phyloP scores from a whole-genome alignment of 2,888 invertebrate species.

The Smittia sp. region DNA sequence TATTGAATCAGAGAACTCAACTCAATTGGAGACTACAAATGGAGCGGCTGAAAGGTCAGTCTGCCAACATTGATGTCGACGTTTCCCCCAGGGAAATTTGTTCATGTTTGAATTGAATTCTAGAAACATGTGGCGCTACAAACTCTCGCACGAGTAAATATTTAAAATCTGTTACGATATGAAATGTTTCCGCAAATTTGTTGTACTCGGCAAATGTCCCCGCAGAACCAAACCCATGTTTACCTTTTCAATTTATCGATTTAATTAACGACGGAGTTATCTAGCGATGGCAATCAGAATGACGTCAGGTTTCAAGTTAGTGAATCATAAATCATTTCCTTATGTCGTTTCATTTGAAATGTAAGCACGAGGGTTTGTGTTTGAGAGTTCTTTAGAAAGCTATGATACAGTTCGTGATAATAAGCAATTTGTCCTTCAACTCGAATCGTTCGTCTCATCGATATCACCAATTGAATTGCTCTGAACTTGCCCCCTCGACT shows the following conservation, averaged over 20 bases:
- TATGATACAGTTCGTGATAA: background rate
- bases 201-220: background rate
- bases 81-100: background rate
- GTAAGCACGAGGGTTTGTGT: background rate
- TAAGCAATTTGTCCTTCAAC: background rate
- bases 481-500: no score
- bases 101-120: background rate
- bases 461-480: background rate
- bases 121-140: background rate
- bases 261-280: slow-evolving; percentile 14
- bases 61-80: background rate
- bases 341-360: background rate
- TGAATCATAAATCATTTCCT: slow-evolving; percentile 4
- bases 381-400: background rate
- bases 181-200: slow-evolving; percentile 20
- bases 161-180: slow-evolving; percentile 8
- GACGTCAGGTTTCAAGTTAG: background rate
- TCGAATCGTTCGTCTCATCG: background rate
- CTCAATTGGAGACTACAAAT: background rate
- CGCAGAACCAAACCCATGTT: slow-evolving; percentile 7
- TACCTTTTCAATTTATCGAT: background rate
- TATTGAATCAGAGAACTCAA: background rate
- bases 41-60: background rate
- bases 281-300: background rate
- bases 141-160: background rate